Evolutionary conservation across 2,797 vertebrate species (phyloP).

Genomic region (Picus viridis): DNA sequence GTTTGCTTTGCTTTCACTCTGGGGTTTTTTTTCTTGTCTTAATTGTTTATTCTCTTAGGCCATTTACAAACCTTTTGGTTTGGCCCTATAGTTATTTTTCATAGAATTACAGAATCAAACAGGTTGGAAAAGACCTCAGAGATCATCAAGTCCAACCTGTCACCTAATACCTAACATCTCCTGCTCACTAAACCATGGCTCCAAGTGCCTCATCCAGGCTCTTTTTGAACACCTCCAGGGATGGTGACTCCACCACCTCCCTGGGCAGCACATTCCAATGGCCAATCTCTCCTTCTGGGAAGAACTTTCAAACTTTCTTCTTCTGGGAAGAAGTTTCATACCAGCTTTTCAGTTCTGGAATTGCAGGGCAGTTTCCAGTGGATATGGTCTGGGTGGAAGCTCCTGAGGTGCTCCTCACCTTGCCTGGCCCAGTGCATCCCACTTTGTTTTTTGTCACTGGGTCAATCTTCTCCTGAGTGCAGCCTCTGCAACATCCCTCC

Average conservation of each 20-base stretch:
- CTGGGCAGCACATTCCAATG: too few relatives aligned
- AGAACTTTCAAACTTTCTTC: too few relatives aligned
- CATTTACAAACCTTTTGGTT: neutral
- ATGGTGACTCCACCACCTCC: too few relatives aligned
- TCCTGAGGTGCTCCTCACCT: neutral
- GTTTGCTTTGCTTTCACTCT: neutral
- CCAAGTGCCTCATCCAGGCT: too few relatives aligned
- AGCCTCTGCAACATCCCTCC: neutral
- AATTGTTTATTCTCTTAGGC: neutral
- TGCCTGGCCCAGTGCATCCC: neutral
- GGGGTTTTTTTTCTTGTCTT: neutral
- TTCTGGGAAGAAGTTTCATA: neutral
- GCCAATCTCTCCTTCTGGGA: too few relatives aligned
- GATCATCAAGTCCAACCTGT: too few relatives aligned
- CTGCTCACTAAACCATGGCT: too few relatives aligned
- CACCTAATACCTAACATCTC: too few relatives aligned
- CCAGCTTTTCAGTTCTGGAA: neutral
- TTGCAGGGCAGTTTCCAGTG: neutral
- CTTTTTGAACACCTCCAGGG: too few relatives aligned
- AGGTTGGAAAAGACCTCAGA: too few relatives aligned
- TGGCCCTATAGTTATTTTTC: neutral
- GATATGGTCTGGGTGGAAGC: neutral
- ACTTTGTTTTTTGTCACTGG: neutral
- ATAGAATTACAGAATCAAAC: too few relatives aligned
- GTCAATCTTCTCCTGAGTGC: neutral